Conservation (phyloP, 2,888 invertebrate species). For the Tetragonisca angustula region DNA sequence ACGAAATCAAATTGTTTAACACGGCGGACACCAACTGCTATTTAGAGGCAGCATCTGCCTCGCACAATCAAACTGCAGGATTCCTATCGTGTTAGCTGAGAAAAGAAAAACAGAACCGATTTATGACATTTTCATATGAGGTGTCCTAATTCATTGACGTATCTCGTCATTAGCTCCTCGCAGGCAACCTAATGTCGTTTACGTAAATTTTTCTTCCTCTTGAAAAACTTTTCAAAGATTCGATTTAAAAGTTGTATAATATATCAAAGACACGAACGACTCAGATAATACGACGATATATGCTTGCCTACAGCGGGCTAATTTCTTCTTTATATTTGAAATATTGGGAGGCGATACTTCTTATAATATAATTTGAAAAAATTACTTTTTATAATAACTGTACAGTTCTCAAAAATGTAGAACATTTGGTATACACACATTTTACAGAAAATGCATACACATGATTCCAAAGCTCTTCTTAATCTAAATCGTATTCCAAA, state of each 20-base stretch:
- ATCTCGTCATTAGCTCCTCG: too few species aligned
- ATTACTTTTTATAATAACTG: not conserved
- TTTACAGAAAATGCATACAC: not conserved
- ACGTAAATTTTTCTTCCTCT: too few species aligned
- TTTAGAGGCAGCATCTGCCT: conserved; percentile 82
- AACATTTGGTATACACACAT: not conserved
- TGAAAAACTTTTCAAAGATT: too few species aligned
- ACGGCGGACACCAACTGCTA: conserved; percentile 82
- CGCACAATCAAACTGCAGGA: conserved; percentile 28
- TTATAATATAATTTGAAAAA: too few species aligned
- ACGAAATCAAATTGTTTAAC: conserved; percentile 83
- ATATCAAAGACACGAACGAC: too few species aligned
- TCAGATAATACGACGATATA: too few species aligned
- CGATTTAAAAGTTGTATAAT: too few species aligned
- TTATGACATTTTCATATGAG: not conserved
- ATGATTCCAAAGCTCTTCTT: not conserved
- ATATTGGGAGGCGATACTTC: not conserved
- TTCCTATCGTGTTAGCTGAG: not conserved
- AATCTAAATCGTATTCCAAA: not conserved
- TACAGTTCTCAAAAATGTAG: not conserved
- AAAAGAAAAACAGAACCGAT: conserved; percentile 22
- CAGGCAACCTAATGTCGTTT: too few species aligned
- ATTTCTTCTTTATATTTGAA: not conserved
- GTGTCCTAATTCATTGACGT: not conserved
- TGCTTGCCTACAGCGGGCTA: too few species aligned